A percentile compares a stretch with the other conserved stretches of the same genome.
These are phyloP conservation scores for Drosophila paulistorum DNA, from an alignment of 1,140 invertebrate genomes.

Conservation along the genomic window DNA sequence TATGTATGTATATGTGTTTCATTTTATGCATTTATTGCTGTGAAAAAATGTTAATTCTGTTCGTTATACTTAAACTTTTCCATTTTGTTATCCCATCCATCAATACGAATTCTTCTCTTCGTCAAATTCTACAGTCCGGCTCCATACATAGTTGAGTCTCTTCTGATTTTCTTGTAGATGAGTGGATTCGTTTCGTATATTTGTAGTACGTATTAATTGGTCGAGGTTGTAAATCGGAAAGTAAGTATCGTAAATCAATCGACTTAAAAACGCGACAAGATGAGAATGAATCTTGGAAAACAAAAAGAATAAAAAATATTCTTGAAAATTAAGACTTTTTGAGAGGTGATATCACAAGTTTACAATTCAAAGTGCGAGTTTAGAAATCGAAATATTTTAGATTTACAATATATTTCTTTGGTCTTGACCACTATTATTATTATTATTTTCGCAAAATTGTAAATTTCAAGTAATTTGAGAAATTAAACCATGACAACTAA, in stretches of 20 bases:
- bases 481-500: too few relatives aligned
- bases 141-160: slow-evolving; percentile 50
- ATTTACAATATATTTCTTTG: too few relatives aligned
- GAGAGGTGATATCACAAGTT: background rate
- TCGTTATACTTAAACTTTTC: slow-evolving; percentile 60
- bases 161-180: slow-evolving; percentile 37
- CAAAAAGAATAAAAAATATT: background rate
- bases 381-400: background rate
- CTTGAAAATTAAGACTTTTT: background rate
- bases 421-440: too few relatives aligned
- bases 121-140: slow-evolving; percentile 23
- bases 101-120: slow-evolving; percentile 25
- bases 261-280: background rate
- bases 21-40: slow-evolving; percentile 64
- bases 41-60: slow-evolving; percentile 65
- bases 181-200: slow-evolving; percentile 41
- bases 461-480: too few relatives aligned
- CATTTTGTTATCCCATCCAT: slow-evolving; percentile 33
- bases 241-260: slow-evolving; percentile 49
- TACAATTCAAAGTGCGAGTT: background rate
- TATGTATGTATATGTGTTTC: slow-evolving; percentile 34
- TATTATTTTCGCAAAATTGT: too few relatives aligned
- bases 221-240: slow-evolving; percentile 41
- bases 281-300: slow-evolving; percentile 3
- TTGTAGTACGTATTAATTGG: slow-evolving; percentile 62